Percentiles rank a stretch among this genome's conserved stretches.
These are phyloP conservation scores for Quadroppia sp. DNA, from an alignment of 2,888 invertebrate species.

Conservation along the genomic window DNA sequence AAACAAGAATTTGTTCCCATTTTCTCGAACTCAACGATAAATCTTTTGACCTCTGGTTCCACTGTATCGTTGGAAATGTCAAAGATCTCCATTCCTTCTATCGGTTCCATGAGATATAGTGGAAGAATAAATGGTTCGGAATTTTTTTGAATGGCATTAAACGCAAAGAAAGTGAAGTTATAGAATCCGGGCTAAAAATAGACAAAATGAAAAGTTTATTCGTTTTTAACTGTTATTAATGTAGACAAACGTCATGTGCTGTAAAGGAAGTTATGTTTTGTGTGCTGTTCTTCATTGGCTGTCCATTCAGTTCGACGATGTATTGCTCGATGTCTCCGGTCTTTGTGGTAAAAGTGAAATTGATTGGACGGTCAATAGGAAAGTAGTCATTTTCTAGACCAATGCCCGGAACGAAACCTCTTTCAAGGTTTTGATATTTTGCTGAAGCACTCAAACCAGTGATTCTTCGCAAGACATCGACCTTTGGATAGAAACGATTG, in stretches of 20 bases:
- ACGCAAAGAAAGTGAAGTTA: slow-evolving; percentile 48
- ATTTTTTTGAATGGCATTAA: slow-evolving; percentile 48
- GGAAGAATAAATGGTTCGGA: slow-evolving; percentile 45
- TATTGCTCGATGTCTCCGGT: slow-evolving; percentile 48
- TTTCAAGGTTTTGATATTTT: slow-evolving; percentile 42
- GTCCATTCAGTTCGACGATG: slow-evolving; percentile 46
- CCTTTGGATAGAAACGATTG: slow-evolving; percentile 40
- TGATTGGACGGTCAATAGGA: slow-evolving; percentile 45
- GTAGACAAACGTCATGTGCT: slow-evolving; percentile 44
- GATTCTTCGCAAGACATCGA: slow-evolving; percentile 46
- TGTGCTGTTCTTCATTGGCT: slow-evolving; percentile 44
- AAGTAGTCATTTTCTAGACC: slow-evolving; percentile 45
- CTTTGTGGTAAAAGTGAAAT: slow-evolving; percentile 45
- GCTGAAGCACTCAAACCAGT: slow-evolving; percentile 45
- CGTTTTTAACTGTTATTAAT: background rate
- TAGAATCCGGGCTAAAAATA: slow-evolving; percentile 46
- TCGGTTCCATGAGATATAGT: slow-evolving; percentile 47
- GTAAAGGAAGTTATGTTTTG: slow-evolving; percentile 42
- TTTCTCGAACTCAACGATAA: slow-evolving; percentile 46
- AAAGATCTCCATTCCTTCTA: slow-evolving; percentile 46
- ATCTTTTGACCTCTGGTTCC: slow-evolving; percentile 47
- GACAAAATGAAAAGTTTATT: background rate
- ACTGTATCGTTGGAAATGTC: slow-evolving; percentile 47
- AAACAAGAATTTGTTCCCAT: slow-evolving; percentile 48
- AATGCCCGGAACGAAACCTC: slow-evolving; percentile 43